Base-by-base conservation (phyloP, 2,113 vertebrate species). In the Burhinus oedicnemus region DNA sequence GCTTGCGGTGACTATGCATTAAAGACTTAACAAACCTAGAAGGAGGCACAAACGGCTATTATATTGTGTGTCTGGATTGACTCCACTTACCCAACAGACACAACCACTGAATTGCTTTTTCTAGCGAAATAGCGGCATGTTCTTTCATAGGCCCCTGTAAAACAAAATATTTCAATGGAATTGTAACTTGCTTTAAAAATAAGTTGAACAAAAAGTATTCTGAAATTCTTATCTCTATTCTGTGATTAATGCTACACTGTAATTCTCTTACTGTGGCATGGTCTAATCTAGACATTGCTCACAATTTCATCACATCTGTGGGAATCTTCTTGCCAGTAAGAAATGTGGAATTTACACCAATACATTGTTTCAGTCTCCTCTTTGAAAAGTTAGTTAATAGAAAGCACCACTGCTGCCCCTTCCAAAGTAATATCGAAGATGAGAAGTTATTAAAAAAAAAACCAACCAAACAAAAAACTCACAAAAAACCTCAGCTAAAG, bases 21-120 rank as follows among this genome's bases (percentile, higher is more conserved):
- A 12, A 58, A 83, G 58, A 38, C 19, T 51, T 30, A 20, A 40
- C 19, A 72, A 13, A 69, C 3, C 20, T 16, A 34, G 32, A 13
- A 74, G 55, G 75, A 55, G 65, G 72, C 29, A 40, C 14, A 19
- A 26, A 40, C 10, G 42, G 3, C 60, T 44, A 1, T 54, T 17
- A 6, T 4, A 4, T 6, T 4, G 11, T 38, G 38, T 52, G 68
- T 8, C 26, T 52, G 69, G n/a, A 15, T n/a, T 76, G 52, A 69
- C 5, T 44, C 12, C 69, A 70, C 97, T 97, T 93, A 97, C 96
- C 74, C 95, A 8, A 96, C 95, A 88, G 30, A 95, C 51, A 97
- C 95, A 72, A 97, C 83, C 81, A 97, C 95, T 2, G 97, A 96
- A 8, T 95, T 70, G 71, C 29, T 97, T 47, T 79, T 79, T 71